Evolutionary conservation across 2,888 invertebrate genomes (phyloP).

Genomic region (Koerneria pararmatus): DNA sequence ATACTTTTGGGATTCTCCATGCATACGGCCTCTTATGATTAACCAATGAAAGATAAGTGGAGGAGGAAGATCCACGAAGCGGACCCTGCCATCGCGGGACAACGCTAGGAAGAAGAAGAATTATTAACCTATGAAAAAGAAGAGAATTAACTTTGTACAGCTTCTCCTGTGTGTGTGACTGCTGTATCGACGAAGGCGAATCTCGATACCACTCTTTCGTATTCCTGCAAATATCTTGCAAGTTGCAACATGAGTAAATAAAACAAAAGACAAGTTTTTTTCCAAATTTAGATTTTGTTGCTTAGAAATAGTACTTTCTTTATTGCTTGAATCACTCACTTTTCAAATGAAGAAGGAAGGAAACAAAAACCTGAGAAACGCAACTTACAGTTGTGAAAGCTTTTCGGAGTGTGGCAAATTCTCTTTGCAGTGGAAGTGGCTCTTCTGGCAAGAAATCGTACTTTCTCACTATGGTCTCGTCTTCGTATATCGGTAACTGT

Average conservation of each 20-base stretch:
- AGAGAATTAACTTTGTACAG: conserved; percentile 15
- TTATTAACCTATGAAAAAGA: neutral
- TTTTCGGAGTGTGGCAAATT: conserved; percentile 45
- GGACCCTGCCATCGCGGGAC: too few relatives aligned
- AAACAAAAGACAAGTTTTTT: too few relatives aligned
- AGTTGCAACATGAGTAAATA: too few relatives aligned
- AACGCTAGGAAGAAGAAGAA: too few relatives aligned
- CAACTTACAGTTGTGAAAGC: conserved; percentile 20
- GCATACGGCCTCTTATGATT: too few relatives aligned
- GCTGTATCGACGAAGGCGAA: conserved; percentile 23
- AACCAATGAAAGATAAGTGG: too few relatives aligned
- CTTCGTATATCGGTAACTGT: conserved; percentile 52
- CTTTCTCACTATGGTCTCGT: conserved; percentile 28
- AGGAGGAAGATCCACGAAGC: too few relatives aligned
- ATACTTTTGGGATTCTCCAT: too few relatives aligned
- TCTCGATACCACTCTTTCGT: conserved; percentile 18
- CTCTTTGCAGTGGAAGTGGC: conserved; percentile 51
- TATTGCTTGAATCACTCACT: neutral
- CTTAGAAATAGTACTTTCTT: too few relatives aligned
- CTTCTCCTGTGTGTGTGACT: conserved; percentile 18
- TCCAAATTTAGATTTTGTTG: too few relatives aligned
- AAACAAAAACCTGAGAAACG: conserved; percentile 22
- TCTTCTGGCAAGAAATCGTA: conserved; percentile 48
- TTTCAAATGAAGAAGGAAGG: neutral
- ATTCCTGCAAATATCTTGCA: too few relatives aligned